These are phyloP conservation scores for Epinephelus fuscoguttatus DNA, from an alignment of 2,113 vertebrate genomes.

Conservation along the genomic window DNA sequence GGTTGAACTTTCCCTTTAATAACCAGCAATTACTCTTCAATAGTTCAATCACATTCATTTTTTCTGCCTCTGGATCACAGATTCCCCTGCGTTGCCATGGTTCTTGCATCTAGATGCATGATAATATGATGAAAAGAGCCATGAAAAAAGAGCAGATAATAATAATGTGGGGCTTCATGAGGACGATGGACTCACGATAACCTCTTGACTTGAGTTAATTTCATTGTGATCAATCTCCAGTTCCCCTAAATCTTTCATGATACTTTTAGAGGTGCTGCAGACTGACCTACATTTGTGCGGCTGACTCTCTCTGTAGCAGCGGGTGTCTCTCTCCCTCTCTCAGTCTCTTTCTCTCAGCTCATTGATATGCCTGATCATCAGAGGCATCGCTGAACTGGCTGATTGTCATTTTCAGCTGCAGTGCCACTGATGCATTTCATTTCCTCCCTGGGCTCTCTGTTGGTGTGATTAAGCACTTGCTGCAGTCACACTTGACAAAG, in stretches of 20 bases:
- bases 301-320: conserved; percentile 31
- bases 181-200: conserved; percentile 22
- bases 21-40: background rate
- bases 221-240: conserved; percentile 43
- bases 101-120: conserved; percentile 12
- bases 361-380: conserved; percentile 81
- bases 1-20: background rate
- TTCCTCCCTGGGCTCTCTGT: conserved; percentile 64
- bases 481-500: conserved; percentile 73
- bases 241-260: conserved; percentile 37
- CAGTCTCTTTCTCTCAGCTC: conserved; percentile 64
- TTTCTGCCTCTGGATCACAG: conserved; percentile 26
- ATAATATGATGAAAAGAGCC: background rate
- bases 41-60: background rate
- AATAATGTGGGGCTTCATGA: background rate
- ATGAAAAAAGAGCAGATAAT: background rate
- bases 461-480: conserved; percentile 77
- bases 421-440: conserved; percentile 74
- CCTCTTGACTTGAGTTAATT: conserved; percentile 52
- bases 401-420: conserved; percentile 82
- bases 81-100: conserved; percentile 28
- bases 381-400: conserved; percentile 78
- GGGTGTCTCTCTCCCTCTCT: conserved; percentile 19
- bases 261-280: conserved; percentile 42
- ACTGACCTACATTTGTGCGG: conserved; percentile 71